A percentile compares a stretch with the other conserved stretches of the same genome.
Evolutionary conservation across 2,797 vertebrate species (phyloP).

Genomic region (Carcharodon carcharias): DNA sequence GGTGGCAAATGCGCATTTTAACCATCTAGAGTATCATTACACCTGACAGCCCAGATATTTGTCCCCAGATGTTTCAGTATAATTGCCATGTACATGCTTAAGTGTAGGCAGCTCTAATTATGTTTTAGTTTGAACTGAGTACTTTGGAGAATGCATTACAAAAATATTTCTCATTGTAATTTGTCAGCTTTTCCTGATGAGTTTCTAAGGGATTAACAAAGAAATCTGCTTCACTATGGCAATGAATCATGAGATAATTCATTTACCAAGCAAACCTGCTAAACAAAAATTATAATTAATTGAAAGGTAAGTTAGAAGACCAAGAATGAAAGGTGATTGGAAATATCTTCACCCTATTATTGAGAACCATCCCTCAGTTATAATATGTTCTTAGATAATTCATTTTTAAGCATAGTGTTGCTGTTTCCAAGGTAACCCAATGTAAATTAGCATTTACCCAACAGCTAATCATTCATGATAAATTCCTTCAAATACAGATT

Average conservation of each 20-base stretch:
- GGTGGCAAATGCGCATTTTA: not conserved
- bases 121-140: not conserved
- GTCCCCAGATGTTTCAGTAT: not conserved
- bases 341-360: not conserved
- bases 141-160: not conserved
- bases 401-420: not conserved
- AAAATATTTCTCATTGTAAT: not conserved
- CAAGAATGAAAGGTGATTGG: not conserved
- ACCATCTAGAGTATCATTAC: not conserved
- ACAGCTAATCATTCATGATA: not conserved
- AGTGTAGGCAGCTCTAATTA: not conserved
- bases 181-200: not conserved
- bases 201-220: not conserved
- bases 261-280: not conserved
- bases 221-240: not conserved
- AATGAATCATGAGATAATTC: not conserved
- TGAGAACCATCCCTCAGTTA: not conserved
- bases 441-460: not conserved
- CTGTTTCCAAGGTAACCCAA: not conserved
- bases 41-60: not conserved
- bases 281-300: slow-evolving; percentile 7
- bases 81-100: not conserved
- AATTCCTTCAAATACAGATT: not conserved
- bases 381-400: not conserved
- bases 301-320: not conserved